Evolutionary conservation across 2,797 vertebrate genomes (phyloP).

Genomic region (Netta rufina): DNA sequence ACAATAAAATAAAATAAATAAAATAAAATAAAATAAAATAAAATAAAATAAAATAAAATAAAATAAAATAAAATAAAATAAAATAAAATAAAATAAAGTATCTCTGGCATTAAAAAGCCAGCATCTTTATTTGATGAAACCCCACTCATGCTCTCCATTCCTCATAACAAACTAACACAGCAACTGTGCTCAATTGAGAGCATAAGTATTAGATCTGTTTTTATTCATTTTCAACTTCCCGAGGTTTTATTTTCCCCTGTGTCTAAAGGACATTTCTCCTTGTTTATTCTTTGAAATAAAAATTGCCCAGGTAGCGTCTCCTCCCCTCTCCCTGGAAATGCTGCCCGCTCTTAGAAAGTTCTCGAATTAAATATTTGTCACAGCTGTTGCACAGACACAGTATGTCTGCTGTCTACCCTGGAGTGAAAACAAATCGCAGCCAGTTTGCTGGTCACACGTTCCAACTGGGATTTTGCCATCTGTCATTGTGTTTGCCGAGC

Average conservation of each 20-base stretch:
- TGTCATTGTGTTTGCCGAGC: conserved; percentile 77
- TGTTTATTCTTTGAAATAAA: not conserved
- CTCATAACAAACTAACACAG: not conserved
- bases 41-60: no score
- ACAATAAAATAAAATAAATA: no score
- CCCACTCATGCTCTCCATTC: not conserved
- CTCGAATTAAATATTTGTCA: conserved; percentile 54
- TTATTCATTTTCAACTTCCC: not conserved
- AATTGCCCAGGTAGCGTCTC: conserved; percentile 27
- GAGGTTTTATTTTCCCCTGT: not conserved
- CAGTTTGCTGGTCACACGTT: conserved; percentile 77
- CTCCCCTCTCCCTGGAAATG: not conserved
- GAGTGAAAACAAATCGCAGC: conserved; percentile 75
- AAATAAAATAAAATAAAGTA: no score
- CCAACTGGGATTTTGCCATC: conserved; percentile 80
- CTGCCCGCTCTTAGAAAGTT: conserved; percentile 23
- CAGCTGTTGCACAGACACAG: conserved; percentile 77
- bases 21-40: not conserved
- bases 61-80: no score
- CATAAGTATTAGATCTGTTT: rapidly evolving
- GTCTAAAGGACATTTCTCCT: not conserved
- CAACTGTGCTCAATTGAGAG: not conserved
- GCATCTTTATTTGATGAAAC: not conserved
- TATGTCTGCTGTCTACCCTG: conserved; percentile 71
- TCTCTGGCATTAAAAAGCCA: not conserved